Evolutionary conservation across 2,113 vertebrate species (phyloP), one percentile per base, ranked within the genome.

Genomic region (Acrocephalus arundinaceus): DNA sequence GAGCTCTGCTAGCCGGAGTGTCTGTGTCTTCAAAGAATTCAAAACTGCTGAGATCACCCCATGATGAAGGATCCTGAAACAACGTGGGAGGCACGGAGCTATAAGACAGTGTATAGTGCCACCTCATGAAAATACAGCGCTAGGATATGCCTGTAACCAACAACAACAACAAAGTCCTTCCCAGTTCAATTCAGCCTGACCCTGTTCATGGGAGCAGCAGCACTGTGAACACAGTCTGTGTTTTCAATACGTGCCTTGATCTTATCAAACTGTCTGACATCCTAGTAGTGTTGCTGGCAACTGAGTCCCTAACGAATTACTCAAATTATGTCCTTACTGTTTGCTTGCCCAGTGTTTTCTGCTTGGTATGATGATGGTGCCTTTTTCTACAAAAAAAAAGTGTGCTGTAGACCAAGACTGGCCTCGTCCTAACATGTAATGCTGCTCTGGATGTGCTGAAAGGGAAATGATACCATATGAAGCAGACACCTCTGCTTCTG

Each of bases 1-100:
- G 97, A 91, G 94, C 94, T 89, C 97, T 98, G 97, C 97, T 98
- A 98, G 97, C 87, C 85, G 95, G 91, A 97, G 96, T 96, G 86
- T 97, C 97, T 98, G 97, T 95, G 98, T 98, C 98, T 98, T 98
- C 98, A 98, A 97, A 98, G 97, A 97, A 97, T 97, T 97, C 97
- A 97, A 97, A 95, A 98, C 96, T 98, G 97, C 97, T 97, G 98
- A 98, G 97, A 97, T 98, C 98, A 97, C 97, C 97, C 98, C 98
- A 97, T 95, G 98, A 97, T 97, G 98, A 98, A 97, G 98, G 97
- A 98, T 98, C 98, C 99, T 99, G 98, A 98, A 98, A 98, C 98
- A 98, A 98, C 90, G 98, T 94, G 98, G 98, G 98, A 98, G 98
- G 97, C 96, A 98, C 97, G 97, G 96, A 98, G 94, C 97, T 97